Conservation (phyloP, 2,113 vertebrate genomes). For the Turnix velox region DNA sequence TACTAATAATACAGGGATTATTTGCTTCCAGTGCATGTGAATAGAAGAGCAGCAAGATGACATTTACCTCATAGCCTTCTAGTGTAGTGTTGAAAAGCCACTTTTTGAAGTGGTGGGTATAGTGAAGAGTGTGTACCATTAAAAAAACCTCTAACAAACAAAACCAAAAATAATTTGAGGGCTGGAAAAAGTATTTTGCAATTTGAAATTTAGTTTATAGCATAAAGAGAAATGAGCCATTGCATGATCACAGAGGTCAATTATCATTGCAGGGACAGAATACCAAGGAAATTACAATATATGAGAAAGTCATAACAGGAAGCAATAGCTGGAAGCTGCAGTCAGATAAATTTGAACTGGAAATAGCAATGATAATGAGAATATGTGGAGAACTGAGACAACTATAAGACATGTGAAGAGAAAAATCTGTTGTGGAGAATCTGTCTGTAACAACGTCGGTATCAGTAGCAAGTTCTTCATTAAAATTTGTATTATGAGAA, state of each 20-base stretch:
- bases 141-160: background rate
- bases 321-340: constrained; percentile 13
- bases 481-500: background rate
- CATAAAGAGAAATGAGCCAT: background rate
- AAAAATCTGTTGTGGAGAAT: constrained; percentile 23
- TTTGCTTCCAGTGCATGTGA: background rate
- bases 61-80: background rate
- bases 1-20: background rate
- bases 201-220: background rate
- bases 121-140: background rate
- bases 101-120: too few species aligned
- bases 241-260: background rate
- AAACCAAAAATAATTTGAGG: background rate
- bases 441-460: background rate
- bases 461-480: background rate
- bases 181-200: background rate
- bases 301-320: constrained; percentile 24
- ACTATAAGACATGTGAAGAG: background rate
- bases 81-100: background rate
- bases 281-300: background rate
- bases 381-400: background rate
- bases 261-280: background rate
- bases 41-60: background rate
- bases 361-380: background rate
- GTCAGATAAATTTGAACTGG: constrained; percentile 4